Evolutionary conservation across 2,888 invertebrate species (phyloP).

Genomic region (Malthinus flaveolus): DNA sequence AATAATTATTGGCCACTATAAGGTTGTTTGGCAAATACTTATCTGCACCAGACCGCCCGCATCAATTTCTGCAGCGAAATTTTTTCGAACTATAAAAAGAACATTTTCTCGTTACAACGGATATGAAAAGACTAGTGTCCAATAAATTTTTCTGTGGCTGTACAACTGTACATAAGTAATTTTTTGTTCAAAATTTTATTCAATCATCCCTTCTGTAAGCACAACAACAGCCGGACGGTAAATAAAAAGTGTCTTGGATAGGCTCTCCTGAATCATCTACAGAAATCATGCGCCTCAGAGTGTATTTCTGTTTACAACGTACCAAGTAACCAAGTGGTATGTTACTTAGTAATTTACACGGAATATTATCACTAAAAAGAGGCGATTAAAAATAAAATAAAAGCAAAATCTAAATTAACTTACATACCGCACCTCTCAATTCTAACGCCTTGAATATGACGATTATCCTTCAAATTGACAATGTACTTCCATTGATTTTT

Average conservation of each 20-base stretch:
- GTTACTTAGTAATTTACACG: constrained; percentile 58
- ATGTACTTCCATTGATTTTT: constrained; percentile 69
- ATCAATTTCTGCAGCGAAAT: no score
- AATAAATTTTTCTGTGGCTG: no score
- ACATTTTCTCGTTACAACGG: no score
- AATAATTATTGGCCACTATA: no score
- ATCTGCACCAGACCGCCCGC: no score
- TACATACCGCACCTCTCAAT: constrained; percentile 72
- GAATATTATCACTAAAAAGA: constrained; percentile 50
- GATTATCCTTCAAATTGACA: constrained; percentile 61
- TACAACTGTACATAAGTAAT: no score
- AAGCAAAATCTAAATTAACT: constrained; percentile 34
- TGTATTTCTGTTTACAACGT: constrained; percentile 62
- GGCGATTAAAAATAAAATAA: no score
- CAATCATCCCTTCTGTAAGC: constrained; percentile 42
- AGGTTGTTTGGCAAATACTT: no score
- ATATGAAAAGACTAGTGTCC: no score
- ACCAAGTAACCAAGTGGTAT: constrained; percentile 55
- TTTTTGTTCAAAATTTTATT: no score
- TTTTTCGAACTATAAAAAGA: no score
- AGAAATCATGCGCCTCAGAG: constrained; percentile 60
- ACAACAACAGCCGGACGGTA: constrained; percentile 80
- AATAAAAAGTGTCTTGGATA: constrained; percentile 58
- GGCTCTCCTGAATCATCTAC: constrained; percentile 55
- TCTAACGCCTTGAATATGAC: constrained; percentile 67